Base-by-base conservation (phyloP, 2,888 invertebrate genomes). In the Micoletzkya japonica region DNA sequence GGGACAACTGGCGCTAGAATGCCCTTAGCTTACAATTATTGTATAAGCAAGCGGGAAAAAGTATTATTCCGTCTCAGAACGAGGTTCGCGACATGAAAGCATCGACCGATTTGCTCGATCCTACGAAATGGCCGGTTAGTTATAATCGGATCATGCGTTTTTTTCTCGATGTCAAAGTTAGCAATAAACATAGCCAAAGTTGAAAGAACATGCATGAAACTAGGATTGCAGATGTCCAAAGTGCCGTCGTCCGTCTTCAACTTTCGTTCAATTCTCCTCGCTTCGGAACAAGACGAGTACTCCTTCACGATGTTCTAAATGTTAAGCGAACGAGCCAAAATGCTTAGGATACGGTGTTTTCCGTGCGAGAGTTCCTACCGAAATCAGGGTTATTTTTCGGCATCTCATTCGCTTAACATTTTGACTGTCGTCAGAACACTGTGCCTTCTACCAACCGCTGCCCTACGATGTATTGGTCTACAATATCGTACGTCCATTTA, bases 381-480 rank as follows among this genome's bases (percentile, higher is more conserved):
- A n/a, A n/a, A n/a, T n/a, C n/a, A n/a, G n/a, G n/a, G n/a, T n/a
- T n/a, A n/a, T n/a, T n/a, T n/a, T n/a, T n/a, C n/a, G n/a, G n/a
- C n/a, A n/a, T n/a, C n/a, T n/a, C n/a, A n/a, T n/a, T n/a, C n/a
- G n/a, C n/a, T n/a, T n/a, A n/a, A n/a, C n/a, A n/a, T n/a, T n/a
- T n/a, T n/a, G n/a, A n/a, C n/a, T n/a, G n/a, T n/a, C n/a, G n/a
- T n/a, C n/a, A n/a, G n/a, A n/a, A n/a, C n/a, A n/a, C n/a, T n/a
- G n/a, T n/a, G n/a, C n/a, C n/a, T 64, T 64, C 64, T 64, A 64
- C 36, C 34, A 28, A 52, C 39, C 50, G 36, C 64, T 52, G 14
- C 64, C 64, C 34, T 64, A 64, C 30, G 26, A 14, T 24, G 34
- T 52, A 52, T 39, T 64, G 36, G 52, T 34, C 37, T 52, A 64